Percentiles rank a stretch among this genome's conserved stretches.
These are phyloP conservation scores for Sitta carolinensis DNA, from an alignment of 2,797 vertebrate genomes.

Conservation along the genomic window DNA sequence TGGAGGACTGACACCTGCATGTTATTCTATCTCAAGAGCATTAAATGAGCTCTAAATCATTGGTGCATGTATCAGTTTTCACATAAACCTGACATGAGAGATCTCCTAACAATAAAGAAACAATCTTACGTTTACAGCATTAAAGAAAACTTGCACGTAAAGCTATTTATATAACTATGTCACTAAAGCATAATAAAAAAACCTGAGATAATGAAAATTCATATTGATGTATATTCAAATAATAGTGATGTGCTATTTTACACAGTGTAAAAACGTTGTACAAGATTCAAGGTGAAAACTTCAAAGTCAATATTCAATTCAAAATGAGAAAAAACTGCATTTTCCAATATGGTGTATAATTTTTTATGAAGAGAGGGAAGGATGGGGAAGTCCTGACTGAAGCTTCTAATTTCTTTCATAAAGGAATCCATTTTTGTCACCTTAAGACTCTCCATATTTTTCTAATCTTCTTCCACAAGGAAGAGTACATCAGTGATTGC, in stretches of 20 bases:
- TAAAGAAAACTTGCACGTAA: background rate
- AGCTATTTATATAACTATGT: background rate
- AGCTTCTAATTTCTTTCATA: background rate
- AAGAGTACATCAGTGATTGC: background rate
- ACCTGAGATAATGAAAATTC: background rate
- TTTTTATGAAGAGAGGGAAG: background rate
- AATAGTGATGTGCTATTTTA: background rate
- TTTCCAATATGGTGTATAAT: background rate
- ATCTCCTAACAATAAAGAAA: conserved; percentile 37
- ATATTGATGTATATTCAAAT: background rate
- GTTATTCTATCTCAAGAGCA: conserved; percentile 59
- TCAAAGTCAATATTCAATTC: background rate
- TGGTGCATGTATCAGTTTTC: conserved; percentile 45
- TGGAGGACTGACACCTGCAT: conserved; percentile 64
- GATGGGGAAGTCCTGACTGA: background rate
- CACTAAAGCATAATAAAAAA: background rate
- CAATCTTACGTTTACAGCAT: background rate
- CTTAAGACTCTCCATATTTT: background rate
- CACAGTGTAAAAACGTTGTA: background rate
- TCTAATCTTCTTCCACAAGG: background rate
- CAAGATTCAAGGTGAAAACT: background rate
- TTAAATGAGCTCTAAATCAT: conserved; percentile 67
- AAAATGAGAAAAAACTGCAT: background rate
- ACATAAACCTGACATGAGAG: conserved; percentile 10
- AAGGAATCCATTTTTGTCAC: background rate